A percentile compares a stretch with the other conserved stretches of the same genome.
Evolutionary conservation across 2,888 invertebrate genomes (phyloP).

Genomic region (Coelopa pilipes): DNA sequence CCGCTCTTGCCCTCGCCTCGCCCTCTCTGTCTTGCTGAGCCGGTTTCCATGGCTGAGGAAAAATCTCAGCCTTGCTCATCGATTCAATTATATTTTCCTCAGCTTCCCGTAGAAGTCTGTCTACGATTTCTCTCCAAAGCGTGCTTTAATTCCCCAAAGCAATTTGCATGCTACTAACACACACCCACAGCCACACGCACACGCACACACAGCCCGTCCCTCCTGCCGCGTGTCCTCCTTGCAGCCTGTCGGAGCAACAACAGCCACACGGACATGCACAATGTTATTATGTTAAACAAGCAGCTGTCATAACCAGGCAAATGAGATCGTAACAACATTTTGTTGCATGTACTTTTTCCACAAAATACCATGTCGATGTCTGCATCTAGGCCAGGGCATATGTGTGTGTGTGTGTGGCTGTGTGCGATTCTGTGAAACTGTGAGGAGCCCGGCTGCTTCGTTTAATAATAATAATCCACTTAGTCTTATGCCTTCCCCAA

Average conservation of each 20-base stretch:
- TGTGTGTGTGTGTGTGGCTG: neutral
- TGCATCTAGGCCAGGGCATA: neutral
- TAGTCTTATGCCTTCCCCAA: conserved; percentile 42
- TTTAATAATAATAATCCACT: conserved; percentile 45
- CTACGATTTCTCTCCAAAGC: neutral
- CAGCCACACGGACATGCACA: conserved; percentile 14
- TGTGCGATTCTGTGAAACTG: neutral
- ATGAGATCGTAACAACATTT: conserved; percentile 35
- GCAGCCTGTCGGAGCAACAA: too few species aligned
- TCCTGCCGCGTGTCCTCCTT: neutral
- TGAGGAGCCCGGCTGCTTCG: neutral
- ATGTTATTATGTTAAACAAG: conserved; percentile 25
- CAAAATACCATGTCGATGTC: neutral
- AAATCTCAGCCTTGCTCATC: too few species aligned
- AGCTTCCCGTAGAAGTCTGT: too few species aligned
- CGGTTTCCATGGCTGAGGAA: too few species aligned
- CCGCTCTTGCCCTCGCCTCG: too few species aligned
- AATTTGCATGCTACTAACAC: neutral
- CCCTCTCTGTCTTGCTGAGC: too few species aligned
- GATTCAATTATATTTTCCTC: too few species aligned
- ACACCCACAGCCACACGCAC: conserved; percentile 9
- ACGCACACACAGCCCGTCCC: neutral
- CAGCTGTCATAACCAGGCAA: conserved; percentile 32
- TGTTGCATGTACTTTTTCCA: conserved; percentile 21
- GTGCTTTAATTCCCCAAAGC: conserved; percentile 7